phyloP scores from a whole-genome alignment of 1,140 invertebrate genomes.

The Lepidurus packardi region DNA sequence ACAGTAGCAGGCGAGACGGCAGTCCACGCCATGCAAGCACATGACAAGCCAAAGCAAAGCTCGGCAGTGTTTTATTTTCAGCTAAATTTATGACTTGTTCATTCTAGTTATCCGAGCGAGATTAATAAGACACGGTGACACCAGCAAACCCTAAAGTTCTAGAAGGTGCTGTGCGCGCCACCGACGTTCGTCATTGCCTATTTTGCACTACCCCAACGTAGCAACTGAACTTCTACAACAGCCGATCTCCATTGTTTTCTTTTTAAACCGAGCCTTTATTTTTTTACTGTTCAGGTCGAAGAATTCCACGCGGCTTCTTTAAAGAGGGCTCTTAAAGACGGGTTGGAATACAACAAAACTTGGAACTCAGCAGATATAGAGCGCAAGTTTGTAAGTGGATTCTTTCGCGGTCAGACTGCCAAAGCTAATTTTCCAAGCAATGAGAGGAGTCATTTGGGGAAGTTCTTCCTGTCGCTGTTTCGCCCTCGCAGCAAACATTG shows the following conservation, averaged over 20 bases:
- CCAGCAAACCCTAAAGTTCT: neutral
- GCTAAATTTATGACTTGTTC: neutral
- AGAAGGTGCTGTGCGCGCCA: neutral
- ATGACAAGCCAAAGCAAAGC: constrained; percentile 3
- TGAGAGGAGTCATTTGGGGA: neutral
- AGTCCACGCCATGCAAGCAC: constrained; percentile 1
- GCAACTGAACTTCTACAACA: neutral
- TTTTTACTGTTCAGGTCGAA: too few relatives aligned
- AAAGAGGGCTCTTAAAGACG: too few relatives aligned
- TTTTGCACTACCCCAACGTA: neutral
- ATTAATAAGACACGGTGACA: neutral
- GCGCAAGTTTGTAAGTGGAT: too few relatives aligned
- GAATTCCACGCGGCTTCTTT: too few relatives aligned
- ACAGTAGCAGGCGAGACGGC: neutral
- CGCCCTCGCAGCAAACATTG: neutral
- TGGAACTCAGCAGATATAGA: too few relatives aligned
- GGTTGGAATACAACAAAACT: too few relatives aligned
- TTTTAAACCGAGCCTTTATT: too few relatives aligned
- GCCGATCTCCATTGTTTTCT: too few relatives aligned
- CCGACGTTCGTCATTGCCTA: neutral
- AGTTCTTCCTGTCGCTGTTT: neutral
- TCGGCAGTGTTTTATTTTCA: constrained; percentile 8
- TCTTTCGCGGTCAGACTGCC: neutral
- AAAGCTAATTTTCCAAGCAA: neutral
- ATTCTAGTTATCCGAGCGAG: neutral